Base-by-base conservation (phyloP, 2,888 invertebrate genomes). In the Dioctria rufipes region DNA sequence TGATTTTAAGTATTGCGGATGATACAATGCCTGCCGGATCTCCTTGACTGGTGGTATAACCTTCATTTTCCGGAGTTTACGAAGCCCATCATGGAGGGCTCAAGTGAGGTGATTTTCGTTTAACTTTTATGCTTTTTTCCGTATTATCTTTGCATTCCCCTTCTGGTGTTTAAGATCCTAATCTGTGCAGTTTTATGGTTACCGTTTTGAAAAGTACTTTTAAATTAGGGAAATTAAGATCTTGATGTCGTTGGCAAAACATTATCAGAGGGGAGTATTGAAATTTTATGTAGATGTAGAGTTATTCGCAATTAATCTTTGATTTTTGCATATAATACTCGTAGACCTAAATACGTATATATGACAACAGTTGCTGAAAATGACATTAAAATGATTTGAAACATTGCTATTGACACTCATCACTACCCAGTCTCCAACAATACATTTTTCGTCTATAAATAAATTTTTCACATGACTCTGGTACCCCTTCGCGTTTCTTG, bases 1-100 rank as follows among this genome's bases (percentile, higher is more conserved):
- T 54, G 54, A 6, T 54, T 54, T 54, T 54, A 54, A 54, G 54
- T 54, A 54, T 54, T 54, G 6, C 9, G 54, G 54, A 54, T 54
- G 54, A 54, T 54, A 54, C 54, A 54, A 54, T 54, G 54, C 9
- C n/a, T 6, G 4, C 54, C 4, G 9, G 54, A 11, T n/a, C 54
- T n/a, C 6, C 54, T 54, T 54, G 54, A 46, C 54, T 54, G n/a
- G 25, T n/a, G 11, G 4, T n/a, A n/a, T 54, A 54, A n/a, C 54
- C 54, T 54, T n/a, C n/a, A n/a, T 54, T 54, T 54, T 54, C 54
- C 6, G 4, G n/a, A 54, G 11, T n/a, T 54, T 54, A 8, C 11
- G 4, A n/a, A 54, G 11, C 4, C 54, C 54, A 54, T 54, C 6
- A 54, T 54, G 54, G 54, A 11, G 54, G 54, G 54, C 9, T 54